Conservation (phyloP, 2,113 vertebrate species). For the Eulemur rufifrons region DNA sequence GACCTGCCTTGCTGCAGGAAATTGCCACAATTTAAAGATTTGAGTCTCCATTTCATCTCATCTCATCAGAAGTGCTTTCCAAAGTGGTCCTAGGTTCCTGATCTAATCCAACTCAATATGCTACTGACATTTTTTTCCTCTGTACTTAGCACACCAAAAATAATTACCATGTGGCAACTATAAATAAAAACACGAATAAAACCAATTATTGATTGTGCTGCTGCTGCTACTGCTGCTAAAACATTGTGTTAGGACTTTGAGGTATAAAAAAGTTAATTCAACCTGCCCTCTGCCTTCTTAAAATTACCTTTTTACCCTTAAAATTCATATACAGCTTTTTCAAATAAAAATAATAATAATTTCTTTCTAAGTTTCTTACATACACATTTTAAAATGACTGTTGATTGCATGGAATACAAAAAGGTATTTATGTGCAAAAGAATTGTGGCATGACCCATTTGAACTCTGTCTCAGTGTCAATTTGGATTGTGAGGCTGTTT, state of each 20-base stretch:
- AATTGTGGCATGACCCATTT: rapidly evolving
- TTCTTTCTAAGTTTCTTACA: not conserved
- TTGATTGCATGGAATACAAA: not conserved
- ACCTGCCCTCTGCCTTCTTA: not conserved
- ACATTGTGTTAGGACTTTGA: not conserved
- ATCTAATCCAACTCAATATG: not conserved
- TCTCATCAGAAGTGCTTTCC: not conserved
- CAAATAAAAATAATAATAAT: not conserved
- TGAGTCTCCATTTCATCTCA: not conserved
- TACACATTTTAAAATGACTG: not conserved
- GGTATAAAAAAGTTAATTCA: not conserved
- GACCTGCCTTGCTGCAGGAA: not conserved
- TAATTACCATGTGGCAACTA: not conserved
- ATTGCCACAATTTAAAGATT: not conserved
- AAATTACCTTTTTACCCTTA: not conserved
- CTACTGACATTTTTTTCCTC: not conserved
- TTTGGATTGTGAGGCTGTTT: not conserved
- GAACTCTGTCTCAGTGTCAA: not conserved
- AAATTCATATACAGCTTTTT: not conserved
- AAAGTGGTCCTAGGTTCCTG: not conserved
- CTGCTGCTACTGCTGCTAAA: not conserved
- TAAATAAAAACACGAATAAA: not conserved
- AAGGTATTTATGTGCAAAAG: not conserved
- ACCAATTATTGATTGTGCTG: not conserved
- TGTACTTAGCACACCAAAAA: not conserved